These are phyloP conservation scores for Capitulum mitella DNA, from an alignment of 2,888 invertebrate genomes.

Conservation along the genomic window DNA sequence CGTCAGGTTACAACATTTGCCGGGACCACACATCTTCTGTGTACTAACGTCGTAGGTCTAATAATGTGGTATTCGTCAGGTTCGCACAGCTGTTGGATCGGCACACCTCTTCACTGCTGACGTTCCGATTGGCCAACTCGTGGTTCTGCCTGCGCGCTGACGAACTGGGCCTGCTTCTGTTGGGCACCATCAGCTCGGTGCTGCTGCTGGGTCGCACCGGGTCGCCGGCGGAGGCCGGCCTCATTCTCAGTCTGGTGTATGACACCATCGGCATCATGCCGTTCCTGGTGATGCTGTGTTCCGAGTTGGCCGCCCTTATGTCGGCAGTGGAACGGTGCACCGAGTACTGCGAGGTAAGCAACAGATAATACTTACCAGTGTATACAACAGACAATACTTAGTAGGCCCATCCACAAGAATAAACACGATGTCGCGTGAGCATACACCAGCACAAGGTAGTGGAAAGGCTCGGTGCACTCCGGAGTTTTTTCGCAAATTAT, in stretches of 20 bases:
- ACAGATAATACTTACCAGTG: too few species aligned
- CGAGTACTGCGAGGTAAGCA: conserved; percentile 39
- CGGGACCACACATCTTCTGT: too few species aligned
- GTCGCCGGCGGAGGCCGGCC: background rate
- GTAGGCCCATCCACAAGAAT: too few species aligned
- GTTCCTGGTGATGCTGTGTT: conserved; percentile 43
- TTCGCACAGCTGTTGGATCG: conserved; percentile 40
- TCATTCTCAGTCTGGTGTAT: conserved; percentile 4
- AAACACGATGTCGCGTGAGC: too few species aligned
- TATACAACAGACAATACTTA: too few species aligned
- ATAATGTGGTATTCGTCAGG: too few species aligned
- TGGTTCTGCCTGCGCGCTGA: conserved; percentile 48
- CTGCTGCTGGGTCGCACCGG: background rate
- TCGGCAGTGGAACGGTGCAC: conserved; percentile 45
- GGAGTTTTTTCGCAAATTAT: too few species aligned
- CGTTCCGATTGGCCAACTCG: conserved; percentile 46
- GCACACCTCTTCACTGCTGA: conserved; percentile 45
- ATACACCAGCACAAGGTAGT: too few species aligned
- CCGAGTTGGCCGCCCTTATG: conserved; percentile 43
- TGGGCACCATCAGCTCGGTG: conserved; percentile 41
- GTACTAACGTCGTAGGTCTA: too few species aligned
- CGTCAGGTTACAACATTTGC: too few species aligned
- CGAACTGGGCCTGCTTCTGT: conserved; percentile 42
- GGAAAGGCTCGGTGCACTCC: too few species aligned
- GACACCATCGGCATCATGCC: conserved; percentile 38